Evolutionary conservation across 2,797 vertebrate genomes (phyloP).

Genomic region (Tachyglossus aculeatus): DNA sequence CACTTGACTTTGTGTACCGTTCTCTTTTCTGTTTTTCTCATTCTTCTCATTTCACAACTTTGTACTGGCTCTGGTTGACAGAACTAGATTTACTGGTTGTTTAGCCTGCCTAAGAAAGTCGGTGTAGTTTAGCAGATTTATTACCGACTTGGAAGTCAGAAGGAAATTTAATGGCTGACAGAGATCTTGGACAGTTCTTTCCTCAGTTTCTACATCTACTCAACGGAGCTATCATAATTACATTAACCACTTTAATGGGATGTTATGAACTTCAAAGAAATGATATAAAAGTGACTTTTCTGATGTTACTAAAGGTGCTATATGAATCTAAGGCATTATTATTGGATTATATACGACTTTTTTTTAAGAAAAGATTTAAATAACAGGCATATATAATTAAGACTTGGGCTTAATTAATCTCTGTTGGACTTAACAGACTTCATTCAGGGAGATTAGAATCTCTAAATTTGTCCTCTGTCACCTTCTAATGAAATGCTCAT

Average conservation of each 20-base stretch:
- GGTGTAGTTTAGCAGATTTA: too few species aligned
- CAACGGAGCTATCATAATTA: too few species aligned
- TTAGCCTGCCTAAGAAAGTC: too few species aligned
- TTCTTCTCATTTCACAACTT: too few species aligned
- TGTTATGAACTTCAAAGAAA: background rate
- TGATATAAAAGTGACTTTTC: background rate
- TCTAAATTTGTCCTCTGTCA: background rate
- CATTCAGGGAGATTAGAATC: background rate
- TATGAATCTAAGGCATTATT: background rate
- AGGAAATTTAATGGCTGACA: too few species aligned
- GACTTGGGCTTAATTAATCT: background rate
- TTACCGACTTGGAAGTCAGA: too few species aligned
- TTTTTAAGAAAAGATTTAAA: background rate
- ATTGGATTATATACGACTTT: background rate
- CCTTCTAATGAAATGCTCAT: constrained; percentile 2
- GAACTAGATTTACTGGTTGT: too few species aligned
- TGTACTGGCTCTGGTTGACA: too few species aligned
- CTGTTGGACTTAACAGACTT: background rate
- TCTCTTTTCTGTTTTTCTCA: too few species aligned
- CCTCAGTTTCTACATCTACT: too few species aligned
- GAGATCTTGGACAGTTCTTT: too few species aligned
- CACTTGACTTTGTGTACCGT: too few species aligned
- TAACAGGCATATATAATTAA: background rate
- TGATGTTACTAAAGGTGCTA: background rate
- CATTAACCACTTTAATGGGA: background rate